A percentile compares a stretch with the other conserved stretches of the same genome.
These are phyloP conservation scores for Littorina saxatilis DNA, from an alignment of 1,140 invertebrate genomes.

Conservation along the genomic window DNA sequence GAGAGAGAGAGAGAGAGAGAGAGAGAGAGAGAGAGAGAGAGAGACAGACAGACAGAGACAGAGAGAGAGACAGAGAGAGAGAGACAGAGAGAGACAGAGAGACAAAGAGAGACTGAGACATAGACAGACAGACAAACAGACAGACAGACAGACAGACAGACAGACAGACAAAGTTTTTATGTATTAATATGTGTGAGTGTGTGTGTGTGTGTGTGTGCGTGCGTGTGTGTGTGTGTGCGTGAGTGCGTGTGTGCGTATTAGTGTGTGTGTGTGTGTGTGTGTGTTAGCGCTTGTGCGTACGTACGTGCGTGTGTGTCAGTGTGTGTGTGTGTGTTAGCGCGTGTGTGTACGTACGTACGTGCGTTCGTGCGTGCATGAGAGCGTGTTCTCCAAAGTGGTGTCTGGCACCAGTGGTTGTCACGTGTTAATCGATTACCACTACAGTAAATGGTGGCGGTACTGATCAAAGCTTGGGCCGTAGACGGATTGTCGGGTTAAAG, in stretches of 20 bases:
- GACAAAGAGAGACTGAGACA: slow-evolving; percentile 10
- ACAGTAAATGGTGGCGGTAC: too few species aligned
- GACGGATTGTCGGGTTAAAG: too few species aligned
- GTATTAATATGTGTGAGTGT: slow-evolving; percentile 1
- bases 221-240: neutral
- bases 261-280: slow-evolving; percentile 1
- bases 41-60: neutral
- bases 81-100: slow-evolving; percentile 22
- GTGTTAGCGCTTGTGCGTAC: neutral
- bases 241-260: neutral
- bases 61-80: neutral
- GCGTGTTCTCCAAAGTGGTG: too few species aligned
- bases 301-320: too few species aligned
- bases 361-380: too few species aligned
- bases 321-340: neutral
- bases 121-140: slow-evolving; percentile 1
- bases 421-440: too few species aligned
- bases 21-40: neutral
- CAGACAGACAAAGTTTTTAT: slow-evolving; percentile 5
- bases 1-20: neutral
- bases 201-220: neutral
- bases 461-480: too few species aligned
- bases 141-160: slow-evolving; percentile 24
- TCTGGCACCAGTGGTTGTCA: too few species aligned
- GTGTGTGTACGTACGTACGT: neutral